Conservation (phyloP, 2,113 vertebrate genomes). For the Tamias sibiricus region DNA sequence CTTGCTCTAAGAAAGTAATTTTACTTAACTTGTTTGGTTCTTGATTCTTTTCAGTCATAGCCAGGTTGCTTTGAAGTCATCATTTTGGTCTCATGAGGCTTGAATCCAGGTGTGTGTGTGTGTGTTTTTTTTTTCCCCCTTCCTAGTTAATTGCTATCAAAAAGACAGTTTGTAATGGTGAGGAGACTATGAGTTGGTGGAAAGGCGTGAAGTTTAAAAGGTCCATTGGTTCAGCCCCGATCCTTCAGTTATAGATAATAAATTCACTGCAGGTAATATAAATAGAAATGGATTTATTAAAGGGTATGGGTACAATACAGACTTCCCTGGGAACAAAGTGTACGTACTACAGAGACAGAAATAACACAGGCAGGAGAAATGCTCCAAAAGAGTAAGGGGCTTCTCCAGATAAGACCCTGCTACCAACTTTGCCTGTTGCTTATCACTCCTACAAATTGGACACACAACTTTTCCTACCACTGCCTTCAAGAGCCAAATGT, state of each 20-base stretch:
- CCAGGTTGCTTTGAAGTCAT: not conserved
- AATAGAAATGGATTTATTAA: conserved; percentile 3
- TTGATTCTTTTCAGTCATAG: not conserved
- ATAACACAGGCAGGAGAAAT: not conserved
- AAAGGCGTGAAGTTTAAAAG: not conserved
- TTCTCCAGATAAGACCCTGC: not conserved
- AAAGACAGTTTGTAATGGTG: not conserved
- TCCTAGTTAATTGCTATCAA: not conserved
- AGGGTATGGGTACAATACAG: not conserved
- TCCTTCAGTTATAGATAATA: not conserved
- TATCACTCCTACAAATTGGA: not conserved
- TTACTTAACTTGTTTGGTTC: conserved; percentile 20
- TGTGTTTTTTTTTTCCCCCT: not conserved
- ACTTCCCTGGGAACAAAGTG: not conserved
- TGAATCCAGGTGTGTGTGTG: not conserved
- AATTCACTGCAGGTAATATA: not conserved
- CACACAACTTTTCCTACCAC: not conserved
- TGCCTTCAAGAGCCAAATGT: not conserved
- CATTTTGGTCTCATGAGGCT: not conserved
- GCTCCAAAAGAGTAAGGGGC: not conserved
- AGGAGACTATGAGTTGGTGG: not conserved
- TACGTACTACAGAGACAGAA: not conserved
- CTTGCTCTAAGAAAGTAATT: not conserved
- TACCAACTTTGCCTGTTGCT: not conserved
- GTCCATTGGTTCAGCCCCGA: not conserved